Evolutionary conservation across 2,797 vertebrate species (phyloP), one percentile per base, ranked within the genome.

Genomic region (Coreius guichenoti): DNA sequence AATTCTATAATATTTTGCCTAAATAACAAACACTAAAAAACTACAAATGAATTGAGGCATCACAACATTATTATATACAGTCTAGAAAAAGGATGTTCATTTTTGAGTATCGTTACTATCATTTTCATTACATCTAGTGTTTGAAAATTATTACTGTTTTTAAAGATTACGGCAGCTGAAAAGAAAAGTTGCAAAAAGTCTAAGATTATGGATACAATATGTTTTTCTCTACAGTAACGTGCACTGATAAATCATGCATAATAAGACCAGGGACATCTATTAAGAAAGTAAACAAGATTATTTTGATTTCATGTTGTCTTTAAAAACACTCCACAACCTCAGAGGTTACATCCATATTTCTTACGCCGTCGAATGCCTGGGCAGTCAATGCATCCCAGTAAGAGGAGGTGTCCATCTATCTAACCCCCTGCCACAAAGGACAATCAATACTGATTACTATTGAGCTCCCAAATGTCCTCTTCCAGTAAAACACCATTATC

Each of bases 401-500:
- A 93, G 91, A 90, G 90, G 89, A 90, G 83, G 89, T 86, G 86
- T 89, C 89, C 77, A 68, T 90, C 68, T 85, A 68, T 78, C 83
- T 75, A 83, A 67, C 77, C 73, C 83, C 61, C 8, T 69, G 87
- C 88, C 88, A 86, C 87, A 73, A 85, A 90, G 80, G 84, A 91
- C 92, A 92, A 95, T 95, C 94, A 75, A 95, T 95, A 93, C 88
- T 91, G 92, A 94, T 94, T 91, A 94, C 91, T 92, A 90, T 83
- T 92, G 90, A 89, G 89, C 91, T 91, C 90, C 92, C 89, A 93
- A 91, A 92, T 92, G 91, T 90, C 87, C 86, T 86, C 88, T 94
- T 95, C 93, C 94, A 91, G 93, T 93, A 95, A 95, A 90, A 87
- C 86, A 67, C 82, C 76, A 88, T 89, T 80, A 90, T 79, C 87